Evolutionary conservation across 2,797 vertebrate species (phyloP).

Genomic region (Spinus olivaceus): DNA sequence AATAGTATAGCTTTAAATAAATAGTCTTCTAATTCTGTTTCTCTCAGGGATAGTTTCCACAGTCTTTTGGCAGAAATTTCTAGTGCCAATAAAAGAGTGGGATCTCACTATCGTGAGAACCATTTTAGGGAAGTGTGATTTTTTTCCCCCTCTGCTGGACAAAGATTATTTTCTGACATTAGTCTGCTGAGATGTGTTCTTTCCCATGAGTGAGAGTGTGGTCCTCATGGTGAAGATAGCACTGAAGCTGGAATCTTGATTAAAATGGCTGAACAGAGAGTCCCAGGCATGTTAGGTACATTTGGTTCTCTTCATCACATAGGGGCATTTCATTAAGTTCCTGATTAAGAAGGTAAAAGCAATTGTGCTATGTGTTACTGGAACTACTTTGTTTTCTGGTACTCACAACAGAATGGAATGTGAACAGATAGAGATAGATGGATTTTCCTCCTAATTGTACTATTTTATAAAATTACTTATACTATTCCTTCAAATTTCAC

Average conservation of each 20-base stretch:
- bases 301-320: background rate
- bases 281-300: background rate
- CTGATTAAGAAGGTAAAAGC: background rate
- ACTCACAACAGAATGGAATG: background rate
- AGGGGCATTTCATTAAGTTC: background rate
- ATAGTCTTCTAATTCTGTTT: background rate
- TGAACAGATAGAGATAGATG: background rate
- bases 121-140: background rate
- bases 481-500: background rate
- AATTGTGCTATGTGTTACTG: background rate
- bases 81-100: background rate
- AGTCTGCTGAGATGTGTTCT: background rate
- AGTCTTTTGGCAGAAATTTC: background rate
- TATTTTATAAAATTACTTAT: background rate
- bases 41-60: background rate
- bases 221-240: background rate
- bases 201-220: background rate
- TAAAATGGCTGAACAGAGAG: background rate
- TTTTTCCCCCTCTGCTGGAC: background rate
- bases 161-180: background rate
- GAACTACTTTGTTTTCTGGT: background rate
- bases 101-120: rapidly evolving
- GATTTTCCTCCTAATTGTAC: background rate
- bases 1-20: background rate
- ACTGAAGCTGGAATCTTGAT: background rate